Base-by-base conservation (phyloP, 2,113 vertebrate species). In the Carassius gibelio region DNA sequence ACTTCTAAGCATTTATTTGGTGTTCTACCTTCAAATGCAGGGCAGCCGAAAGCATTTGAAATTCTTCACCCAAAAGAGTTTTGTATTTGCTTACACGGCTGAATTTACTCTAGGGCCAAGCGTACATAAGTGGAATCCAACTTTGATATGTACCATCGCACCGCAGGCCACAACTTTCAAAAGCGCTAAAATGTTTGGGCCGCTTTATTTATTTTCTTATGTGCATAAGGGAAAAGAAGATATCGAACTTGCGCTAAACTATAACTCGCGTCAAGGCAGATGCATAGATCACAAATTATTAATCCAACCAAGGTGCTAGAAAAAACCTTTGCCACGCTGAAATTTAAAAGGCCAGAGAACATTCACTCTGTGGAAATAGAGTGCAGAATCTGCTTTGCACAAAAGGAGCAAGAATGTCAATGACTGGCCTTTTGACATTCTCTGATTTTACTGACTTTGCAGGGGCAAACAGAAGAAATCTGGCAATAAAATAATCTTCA, bases 1-100 rank as follows among this genome's bases (percentile, higher is more conserved):
- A 86, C 64, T 81, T 81, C 64, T 61, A 79, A 84, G 86, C 84
- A 45, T 74, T 83, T 87, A 61, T 38, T 23, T 19, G 62, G 84
- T 86, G 74, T 74, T 87, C 77, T 82, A 87, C 72, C 80, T 87
- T 87, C 19, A 84, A 86, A 75, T 69, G 81, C 77, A 84, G 76
- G 8, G 61, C 75, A 64, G 83, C 66, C n/a, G 52, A 71, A 75
- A 82, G 84, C 77, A 72, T 66, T 74, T 85, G 38, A 79, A 79
- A 87, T 62, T 72, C 75, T 68, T 75, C n/a, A 57, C 81, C 61
- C 52, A 68, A 10, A n/a, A 83, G 42, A 75, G 50, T 59, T 83
- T 81, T 83, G 50, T 36, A 75, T 83, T 86, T 78, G 77, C 88
- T 84, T 81, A 81, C 84, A 45, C 45, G 34, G 81, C 86, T 84